These are phyloP conservation scores for Athene cunicularia DNA, from an alignment of 2,113 vertebrate species.

Conservation along the genomic window DNA sequence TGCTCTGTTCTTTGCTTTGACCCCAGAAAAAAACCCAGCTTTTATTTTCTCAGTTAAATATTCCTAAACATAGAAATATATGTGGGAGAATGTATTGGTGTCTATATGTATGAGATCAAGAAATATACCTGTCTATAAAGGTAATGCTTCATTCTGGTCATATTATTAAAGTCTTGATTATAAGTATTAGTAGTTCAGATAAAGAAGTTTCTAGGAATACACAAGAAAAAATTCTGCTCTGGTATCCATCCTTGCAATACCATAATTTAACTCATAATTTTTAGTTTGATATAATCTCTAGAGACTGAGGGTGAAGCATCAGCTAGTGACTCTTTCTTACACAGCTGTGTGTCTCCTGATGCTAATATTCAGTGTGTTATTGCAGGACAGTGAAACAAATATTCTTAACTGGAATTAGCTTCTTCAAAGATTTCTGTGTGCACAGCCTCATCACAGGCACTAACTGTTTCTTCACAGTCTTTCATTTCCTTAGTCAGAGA, in stretches of 20 bases:
- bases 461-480: background rate
- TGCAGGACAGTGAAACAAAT: background rate
- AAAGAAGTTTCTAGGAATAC: background rate
- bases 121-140: background rate
- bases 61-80: background rate
- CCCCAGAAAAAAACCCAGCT: background rate
- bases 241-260: background rate
- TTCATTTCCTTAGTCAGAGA: background rate
- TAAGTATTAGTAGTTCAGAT: background rate
- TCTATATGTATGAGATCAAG: background rate
- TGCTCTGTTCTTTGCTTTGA: background rate
- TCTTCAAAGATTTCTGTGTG: background rate
- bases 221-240: background rate
- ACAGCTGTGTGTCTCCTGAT: background rate
- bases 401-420: background rate
- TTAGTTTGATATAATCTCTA: background rate
- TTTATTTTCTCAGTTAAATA: slow-evolving; percentile 11
- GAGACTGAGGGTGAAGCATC: background rate
- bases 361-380: background rate
- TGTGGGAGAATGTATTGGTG: background rate
- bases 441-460: background rate
- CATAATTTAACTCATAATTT: background rate
- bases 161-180: background rate
- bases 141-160: background rate
- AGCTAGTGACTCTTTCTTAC: background rate